These are phyloP conservation scores for Pangasius larnaudii DNA, from an alignment of 2,797 vertebrate species.

Conservation along the genomic window DNA sequence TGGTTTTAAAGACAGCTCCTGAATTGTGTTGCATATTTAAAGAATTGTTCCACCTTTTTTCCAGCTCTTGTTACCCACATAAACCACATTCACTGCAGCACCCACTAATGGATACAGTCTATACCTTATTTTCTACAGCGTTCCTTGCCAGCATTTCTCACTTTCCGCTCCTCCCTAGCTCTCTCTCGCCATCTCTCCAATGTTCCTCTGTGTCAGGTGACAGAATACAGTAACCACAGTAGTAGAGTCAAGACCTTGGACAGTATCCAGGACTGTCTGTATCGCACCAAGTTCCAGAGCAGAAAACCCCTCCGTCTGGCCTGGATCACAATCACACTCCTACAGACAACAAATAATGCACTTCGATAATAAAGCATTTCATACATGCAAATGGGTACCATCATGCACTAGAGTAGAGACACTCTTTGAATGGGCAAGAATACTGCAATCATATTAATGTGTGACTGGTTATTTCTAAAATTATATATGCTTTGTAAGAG, in stretches of 20 bases:
- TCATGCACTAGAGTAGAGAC: not conserved
- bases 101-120: not conserved
- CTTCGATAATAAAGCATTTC: not conserved
- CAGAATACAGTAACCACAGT: conserved; percentile 29
- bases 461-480: not conserved
- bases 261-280: conserved; percentile 29
- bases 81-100: not conserved
- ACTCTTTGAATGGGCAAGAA: not conserved
- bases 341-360: not conserved
- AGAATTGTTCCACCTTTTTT: not conserved
- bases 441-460: not conserved
- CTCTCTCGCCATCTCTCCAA: not conserved
- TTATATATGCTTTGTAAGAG: not conserved
- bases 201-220: not conserved
- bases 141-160: conserved; percentile 13
- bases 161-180: not conserved
- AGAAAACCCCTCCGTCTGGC: conserved; percentile 22
- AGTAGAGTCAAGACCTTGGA: conserved; percentile 36
- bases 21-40: conserved; percentile 5
- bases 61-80: not conserved
- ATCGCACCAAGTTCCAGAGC: not conserved
- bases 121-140: not conserved
- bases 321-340: conserved; percentile 13
- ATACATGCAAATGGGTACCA: not conserved
- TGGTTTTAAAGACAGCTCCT: not conserved